Evolutionary conservation across 2,113 vertebrate genomes (phyloP).

Genomic region (Larimichthys polyactis): DNA sequence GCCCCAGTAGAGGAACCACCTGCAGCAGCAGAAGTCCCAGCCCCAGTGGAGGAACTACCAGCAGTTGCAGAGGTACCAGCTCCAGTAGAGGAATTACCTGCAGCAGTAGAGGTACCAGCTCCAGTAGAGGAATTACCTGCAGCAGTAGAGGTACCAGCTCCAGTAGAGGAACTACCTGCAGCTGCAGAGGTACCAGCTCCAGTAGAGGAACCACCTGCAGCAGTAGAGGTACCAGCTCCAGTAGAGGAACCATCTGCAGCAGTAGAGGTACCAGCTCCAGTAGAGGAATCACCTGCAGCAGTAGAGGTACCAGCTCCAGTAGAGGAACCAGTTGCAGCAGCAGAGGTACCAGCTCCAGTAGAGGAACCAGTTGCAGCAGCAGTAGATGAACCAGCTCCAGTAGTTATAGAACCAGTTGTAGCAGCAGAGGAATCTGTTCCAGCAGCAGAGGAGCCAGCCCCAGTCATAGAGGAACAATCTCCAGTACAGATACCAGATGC

Average conservation of each 20-base stretch:
- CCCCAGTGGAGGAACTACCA: slow-evolving; percentile 18
- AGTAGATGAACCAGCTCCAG: slow-evolving; percentile 21
- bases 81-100: neutral
- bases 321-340: neutral
- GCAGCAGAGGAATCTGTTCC: neutral
- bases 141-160: neutral
- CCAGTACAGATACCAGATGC: slow-evolving; percentile 20
- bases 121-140: slow-evolving; percentile 16
- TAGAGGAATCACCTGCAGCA: neutral
- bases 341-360: slow-evolving; percentile 16
- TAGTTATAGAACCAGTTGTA: neutral
- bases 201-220: slow-evolving; percentile 12
- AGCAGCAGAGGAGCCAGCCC: slow-evolving; percentile 2
- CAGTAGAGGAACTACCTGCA: neutral
- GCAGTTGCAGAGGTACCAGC: neutral
- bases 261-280: slow-evolving; percentile 13
- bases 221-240: slow-evolving; percentile 12
- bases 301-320: slow-evolving; percentile 1
- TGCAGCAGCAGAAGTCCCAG: neutral
- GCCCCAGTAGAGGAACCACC: slow-evolving; percentile 30
- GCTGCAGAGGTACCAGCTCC: slow-evolving; percentile 5
- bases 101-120: neutral
- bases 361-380: neutral
- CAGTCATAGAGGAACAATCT: neutral
- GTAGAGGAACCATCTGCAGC: slow-evolving; percentile 21